Evolutionary conservation across 2,797 vertebrate genomes (phyloP), one percentile per base, ranked within the genome.

Genomic region (Sebastiscus tertius): DNA sequence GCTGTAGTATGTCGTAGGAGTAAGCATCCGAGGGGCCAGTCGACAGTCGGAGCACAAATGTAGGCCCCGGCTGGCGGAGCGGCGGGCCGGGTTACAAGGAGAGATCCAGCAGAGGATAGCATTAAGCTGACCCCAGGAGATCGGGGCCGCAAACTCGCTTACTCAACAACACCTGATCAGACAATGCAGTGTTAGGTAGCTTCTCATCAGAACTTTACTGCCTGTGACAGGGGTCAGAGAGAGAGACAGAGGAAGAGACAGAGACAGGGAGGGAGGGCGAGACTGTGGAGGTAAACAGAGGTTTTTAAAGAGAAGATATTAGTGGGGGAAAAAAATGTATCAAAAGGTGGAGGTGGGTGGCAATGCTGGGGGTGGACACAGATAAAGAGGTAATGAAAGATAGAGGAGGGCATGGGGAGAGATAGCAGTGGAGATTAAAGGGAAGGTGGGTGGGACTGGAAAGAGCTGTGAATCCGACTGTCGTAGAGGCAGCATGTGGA

Each of bases 111-210:
- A 87, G 84, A 93, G 95, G 95, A 95, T 95, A 95, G 93, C 95
- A 96, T 95, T 96, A 95, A 96, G 95, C 95, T 96, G 96, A 96
- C 94, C 95, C 92, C 89, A 87, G 93, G 93, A 95, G 94, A 95
- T 93, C 89, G 86, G 91, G 83, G 79, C 89, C n/a, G 76, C 91
- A 91, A 94, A 95, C 89, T 87, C 64, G 95, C 96, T 96, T 95
- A 96, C 93, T 96, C 95, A 81, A 94, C 95, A 96, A 96, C 95
- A 96, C 94, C 94, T 91, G 96, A 96, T 96, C 95, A 95, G 91
- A 95, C 94, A 87, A 90, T 92, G 93, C 94, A 93, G 95, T 94
- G 94, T 95, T 95, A 89, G 94, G 94, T 95, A 93, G 94, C 95
- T 94, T 94, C 93, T 92, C 90, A 92, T 95, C 92, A 80, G 92